These are phyloP conservation scores for Lordiphosa stackelbergi DNA, from an alignment of 1,140 invertebrate species.

Conservation along the genomic window DNA sequence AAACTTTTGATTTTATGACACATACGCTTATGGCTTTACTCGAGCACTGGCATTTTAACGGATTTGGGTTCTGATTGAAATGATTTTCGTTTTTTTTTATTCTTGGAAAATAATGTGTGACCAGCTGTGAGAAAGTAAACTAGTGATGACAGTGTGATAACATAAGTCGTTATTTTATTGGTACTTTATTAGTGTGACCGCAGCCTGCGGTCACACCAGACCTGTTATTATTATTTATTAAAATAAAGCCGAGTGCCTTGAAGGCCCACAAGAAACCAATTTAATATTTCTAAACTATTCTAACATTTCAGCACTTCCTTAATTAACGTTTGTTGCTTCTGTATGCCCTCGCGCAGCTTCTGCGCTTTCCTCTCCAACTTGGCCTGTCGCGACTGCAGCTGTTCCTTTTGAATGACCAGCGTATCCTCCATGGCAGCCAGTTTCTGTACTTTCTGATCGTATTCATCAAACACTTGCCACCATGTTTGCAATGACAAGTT, in stretches of 20 bases:
- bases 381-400: constrained; percentile 32
- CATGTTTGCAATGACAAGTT: constrained; percentile 36
- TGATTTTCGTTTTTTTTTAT: constrained; percentile 32
- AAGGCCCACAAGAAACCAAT: too few relatives aligned
- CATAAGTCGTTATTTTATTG: too few relatives aligned
- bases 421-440: constrained; percentile 25
- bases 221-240: too few relatives aligned
- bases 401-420: constrained; percentile 33
- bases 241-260: too few relatives aligned
- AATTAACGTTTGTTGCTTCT: constrained; percentile 43
- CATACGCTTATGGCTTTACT: constrained; percentile 47
- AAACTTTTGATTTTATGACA: constrained; percentile 2
- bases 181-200: too few relatives aligned
- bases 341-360: constrained; percentile 33
- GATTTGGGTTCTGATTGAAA: constrained; percentile 36
- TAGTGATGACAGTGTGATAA: too few relatives aligned
- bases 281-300: too few relatives aligned
- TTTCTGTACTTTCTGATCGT: constrained; percentile 51
- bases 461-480: constrained; percentile 60
- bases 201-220: too few relatives aligned
- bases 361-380: constrained; percentile 45
- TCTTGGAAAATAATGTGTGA: background rate
- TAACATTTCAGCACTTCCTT: constrained; percentile 34
- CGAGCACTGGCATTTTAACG: constrained; percentile 40
- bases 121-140: too few relatives aligned